A percentile compares a stretch with the other conserved stretches of the same genome.
Conservation (phyloP, 2,113 vertebrate genomes). For the Clupea harengus region DNA sequence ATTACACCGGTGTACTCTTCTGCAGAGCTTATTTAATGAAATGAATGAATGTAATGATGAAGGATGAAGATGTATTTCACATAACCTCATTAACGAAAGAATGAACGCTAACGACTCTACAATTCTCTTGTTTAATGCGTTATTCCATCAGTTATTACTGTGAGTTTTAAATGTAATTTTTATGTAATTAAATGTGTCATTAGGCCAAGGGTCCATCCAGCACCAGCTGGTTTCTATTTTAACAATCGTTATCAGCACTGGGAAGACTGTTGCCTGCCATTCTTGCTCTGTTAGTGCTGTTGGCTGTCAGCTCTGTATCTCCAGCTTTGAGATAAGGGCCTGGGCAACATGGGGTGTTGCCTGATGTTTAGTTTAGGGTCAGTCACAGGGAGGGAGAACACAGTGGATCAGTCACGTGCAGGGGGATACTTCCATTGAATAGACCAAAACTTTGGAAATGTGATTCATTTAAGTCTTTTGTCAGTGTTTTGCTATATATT, state of each 20-base stretch:
- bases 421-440: not conserved
- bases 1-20: not conserved
- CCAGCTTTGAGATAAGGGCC: constrained; percentile 50
- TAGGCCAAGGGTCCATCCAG: not conserved
- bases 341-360: not conserved
- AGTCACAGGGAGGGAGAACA: not conserved
- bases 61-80: not conserved
- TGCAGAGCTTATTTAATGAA: not conserved
- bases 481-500: not conserved
- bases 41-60: not conserved
- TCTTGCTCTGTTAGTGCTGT: constrained; percentile 44
- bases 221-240: constrained; percentile 42
- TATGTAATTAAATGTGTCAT: not conserved
- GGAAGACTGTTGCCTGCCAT: constrained; percentile 38
- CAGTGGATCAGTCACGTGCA: not conserved
- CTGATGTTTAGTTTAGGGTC: not conserved
- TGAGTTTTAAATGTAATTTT: not conserved
- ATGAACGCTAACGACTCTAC: not conserved
- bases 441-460: not conserved
- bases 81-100: not conserved
- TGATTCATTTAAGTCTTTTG: not conserved
- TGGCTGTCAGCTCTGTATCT: constrained; percentile 58
- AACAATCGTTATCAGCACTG: constrained; percentile 32
- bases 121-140: not conserved
- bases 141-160: not conserved